Conservation (phyloP, 2,888 invertebrate species). For the Drosophila meridionalis region DNA sequence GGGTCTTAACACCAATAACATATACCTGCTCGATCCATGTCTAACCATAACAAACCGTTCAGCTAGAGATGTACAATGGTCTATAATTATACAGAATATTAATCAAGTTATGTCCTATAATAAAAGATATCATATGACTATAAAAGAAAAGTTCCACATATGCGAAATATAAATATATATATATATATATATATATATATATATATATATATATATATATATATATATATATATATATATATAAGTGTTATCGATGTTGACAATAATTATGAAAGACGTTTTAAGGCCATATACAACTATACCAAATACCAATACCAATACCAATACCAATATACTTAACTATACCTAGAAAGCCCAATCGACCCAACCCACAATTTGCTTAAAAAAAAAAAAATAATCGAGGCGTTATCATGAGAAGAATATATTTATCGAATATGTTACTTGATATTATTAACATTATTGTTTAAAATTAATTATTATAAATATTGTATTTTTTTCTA, state of each 20-base stretch:
- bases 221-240: slow-evolving; percentile 10
- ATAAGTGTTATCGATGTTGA: slow-evolving; percentile 72
- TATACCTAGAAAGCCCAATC: neutral
- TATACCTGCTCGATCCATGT: slow-evolving; percentile 30
- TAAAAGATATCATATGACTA: neutral
- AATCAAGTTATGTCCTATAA: neutral
- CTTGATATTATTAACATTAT: slow-evolving; percentile 6
- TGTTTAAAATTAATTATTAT: slow-evolving; percentile 19
- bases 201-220: neutral
- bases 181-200: slow-evolving; percentile 3
- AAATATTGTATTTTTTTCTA: slow-evolving; percentile 29
- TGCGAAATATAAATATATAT: neutral
- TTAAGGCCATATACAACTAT: slow-evolving; percentile 47
- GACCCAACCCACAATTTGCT: slow-evolving; percentile 40
- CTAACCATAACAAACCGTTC: slow-evolving; percentile 60
- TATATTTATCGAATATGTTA: neutral
- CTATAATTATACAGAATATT: slow-evolving; percentile 23
- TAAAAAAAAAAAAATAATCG: slow-evolving; percentile 6
- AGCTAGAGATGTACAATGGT: slow-evolving; percentile 38
- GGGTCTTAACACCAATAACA: neutral
- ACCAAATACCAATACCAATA: neutral
- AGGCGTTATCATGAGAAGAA: neutral
- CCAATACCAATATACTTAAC: neutral
- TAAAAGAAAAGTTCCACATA: neutral
- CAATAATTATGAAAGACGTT: slow-evolving; percentile 63